phyloP scores from a whole-genome alignment of 2,888 invertebrate species.

The Lathronympha strigana region DNA sequence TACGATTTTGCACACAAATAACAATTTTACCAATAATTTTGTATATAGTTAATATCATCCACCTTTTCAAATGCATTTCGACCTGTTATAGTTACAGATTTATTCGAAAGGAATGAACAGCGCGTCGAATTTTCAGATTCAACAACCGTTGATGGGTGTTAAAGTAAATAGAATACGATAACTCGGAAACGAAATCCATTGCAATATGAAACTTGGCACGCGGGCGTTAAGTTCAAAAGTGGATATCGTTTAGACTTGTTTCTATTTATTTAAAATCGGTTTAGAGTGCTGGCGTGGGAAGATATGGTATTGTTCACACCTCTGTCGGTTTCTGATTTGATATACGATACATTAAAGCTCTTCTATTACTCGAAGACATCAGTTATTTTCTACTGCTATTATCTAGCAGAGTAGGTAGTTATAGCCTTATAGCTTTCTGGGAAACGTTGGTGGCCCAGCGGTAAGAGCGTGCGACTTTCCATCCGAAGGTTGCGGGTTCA shows the following conservation, averaged over 20 bases:
- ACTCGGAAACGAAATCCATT: conserved; percentile 8
- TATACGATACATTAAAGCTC: background rate
- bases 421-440: background rate
- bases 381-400: background rate
- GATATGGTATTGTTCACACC: conserved; percentile 28
- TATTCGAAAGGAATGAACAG: conserved; percentile 26
- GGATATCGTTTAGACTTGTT: conserved; percentile 4
- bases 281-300: conserved; percentile 36
- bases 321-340: conserved; percentile 23
- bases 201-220: conserved; percentile 24
- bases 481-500: background rate
- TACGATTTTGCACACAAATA: background rate
- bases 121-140: conserved; percentile 35
- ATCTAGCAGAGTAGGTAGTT: background rate
- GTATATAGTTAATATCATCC: conserved; percentile 11
- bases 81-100: conserved; percentile 18
- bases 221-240: conserved; percentile 12
- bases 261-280: conserved; percentile 16
- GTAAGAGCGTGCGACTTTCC: too few relatives aligned
- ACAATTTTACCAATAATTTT: background rate
- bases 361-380: background rate
- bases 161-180: background rate
- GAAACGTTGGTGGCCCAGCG: too few relatives aligned
- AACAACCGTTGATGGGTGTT: conserved; percentile 11
- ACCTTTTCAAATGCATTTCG: conserved; percentile 20